These are phyloP conservation scores for Lithodes maja DNA, from an alignment of 2,888 invertebrate species.

Conservation along the genomic window DNA sequence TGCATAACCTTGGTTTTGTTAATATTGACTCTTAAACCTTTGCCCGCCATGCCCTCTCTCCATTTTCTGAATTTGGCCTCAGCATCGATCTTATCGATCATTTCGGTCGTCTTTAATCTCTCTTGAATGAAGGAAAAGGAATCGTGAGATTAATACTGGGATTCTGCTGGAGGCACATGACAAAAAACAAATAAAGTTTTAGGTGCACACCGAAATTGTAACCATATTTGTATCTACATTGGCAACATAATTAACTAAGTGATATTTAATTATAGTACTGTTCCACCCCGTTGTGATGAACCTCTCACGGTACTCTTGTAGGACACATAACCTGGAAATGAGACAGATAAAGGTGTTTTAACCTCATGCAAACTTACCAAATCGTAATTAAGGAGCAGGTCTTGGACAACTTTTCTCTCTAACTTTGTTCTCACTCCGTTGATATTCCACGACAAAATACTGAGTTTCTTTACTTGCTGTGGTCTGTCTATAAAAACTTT, in stretches of 20 bases:
- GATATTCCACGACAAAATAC: neutral
- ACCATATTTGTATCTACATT: neutral
- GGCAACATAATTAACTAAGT: too few relatives aligned
- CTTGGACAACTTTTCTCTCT: neutral
- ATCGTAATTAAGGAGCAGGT: neutral
- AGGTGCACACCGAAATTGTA: neutral
- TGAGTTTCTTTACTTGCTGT: neutral
- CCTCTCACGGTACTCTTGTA: neutral
- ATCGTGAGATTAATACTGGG: neutral
- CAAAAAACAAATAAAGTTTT: conserved; percentile 9
- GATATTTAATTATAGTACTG: neutral
- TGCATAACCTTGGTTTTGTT: too few relatives aligned
- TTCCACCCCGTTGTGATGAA: neutral
- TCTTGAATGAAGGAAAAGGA: neutral
- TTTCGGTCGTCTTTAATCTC: conserved; percentile 11
- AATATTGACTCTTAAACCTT: too few relatives aligned
- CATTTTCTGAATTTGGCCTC: too few relatives aligned
- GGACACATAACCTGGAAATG: neutral
- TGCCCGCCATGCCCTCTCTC: too few relatives aligned
- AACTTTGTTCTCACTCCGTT: neutral
- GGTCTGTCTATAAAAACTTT: neutral
- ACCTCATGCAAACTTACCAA: neutral
- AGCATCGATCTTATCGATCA: too few relatives aligned
- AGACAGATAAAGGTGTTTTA: neutral
- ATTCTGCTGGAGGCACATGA: neutral